phyloP scores from a whole-genome alignment of 2,113 vertebrate genomes.

The Gambusia affinis region DNA sequence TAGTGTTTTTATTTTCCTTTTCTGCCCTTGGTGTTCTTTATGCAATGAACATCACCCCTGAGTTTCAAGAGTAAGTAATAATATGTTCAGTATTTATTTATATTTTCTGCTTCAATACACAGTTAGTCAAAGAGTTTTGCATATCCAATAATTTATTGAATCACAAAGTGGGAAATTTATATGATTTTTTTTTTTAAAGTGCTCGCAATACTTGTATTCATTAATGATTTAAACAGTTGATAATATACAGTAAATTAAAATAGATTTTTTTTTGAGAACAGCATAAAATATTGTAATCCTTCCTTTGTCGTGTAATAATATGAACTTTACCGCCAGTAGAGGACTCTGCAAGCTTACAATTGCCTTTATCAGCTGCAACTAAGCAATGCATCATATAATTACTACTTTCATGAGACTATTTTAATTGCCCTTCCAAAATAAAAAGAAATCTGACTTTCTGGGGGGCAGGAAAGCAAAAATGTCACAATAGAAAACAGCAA shows the following conservation, averaged over 20 bases:
- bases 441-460: not conserved
- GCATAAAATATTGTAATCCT: not conserved
- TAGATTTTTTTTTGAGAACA: not conserved
- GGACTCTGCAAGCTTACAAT: conserved; percentile 44
- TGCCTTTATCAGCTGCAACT: not conserved
- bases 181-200: not conserved
- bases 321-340: conserved; percentile 56
- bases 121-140: not conserved
- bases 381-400: not conserved
- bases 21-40: conserved; percentile 83
- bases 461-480: not conserved
- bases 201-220: no score
- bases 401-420: no score
- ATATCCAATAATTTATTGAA: not conserved
- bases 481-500: not conserved
- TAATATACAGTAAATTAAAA: no score
- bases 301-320: not conserved
- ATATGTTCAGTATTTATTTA: conserved; percentile 15
- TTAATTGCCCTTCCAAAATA: not conserved
- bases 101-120: not conserved
- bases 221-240: no score
- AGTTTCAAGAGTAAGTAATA: conserved; percentile 85
- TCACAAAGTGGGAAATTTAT: not conserved
- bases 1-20: conserved; percentile 83
- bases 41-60: conserved; percentile 75